Evolutionary conservation across 2,113 vertebrate genomes (phyloP), one percentile per base, ranked within the genome.

Genomic region (Grus americana): DNA sequence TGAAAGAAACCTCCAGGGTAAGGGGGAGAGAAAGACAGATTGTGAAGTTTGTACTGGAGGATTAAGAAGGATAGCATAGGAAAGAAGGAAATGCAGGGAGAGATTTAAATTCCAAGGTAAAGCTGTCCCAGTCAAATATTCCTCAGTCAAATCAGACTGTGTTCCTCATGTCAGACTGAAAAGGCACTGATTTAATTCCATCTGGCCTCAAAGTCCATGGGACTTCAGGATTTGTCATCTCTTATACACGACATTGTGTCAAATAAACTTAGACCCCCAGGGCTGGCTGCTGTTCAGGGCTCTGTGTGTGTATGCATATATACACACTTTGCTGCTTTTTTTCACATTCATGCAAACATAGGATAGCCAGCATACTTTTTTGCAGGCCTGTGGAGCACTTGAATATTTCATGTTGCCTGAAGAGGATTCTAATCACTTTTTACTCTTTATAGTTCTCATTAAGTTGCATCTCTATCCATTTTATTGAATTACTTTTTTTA

Each of bases 1-100:
- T 83, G 57, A 83, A 80, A 88, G 46, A 92, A 93, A 38, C 68
- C 90, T 73, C 66, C 29, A 79, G 87, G 89, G 92, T 72, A 66
- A 79, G 65, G 78, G 78, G 52, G 50, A 80, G 81, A 95, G 81
- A 86, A 96, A 95, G 93, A 97, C 63, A 72, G 90, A 95, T 87
- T 79, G 63, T 71, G 40, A 58, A 93, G 67, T 67, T 97, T 94
- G 78, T 92, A 59, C 40, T 71, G 88, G 32, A 90, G n/a, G 59
- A 97, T 97, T 81, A 82, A 90, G 92, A 96, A 87, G 75, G 44
- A 93, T 93, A 12, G 29, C 21, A 3, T 24, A 74, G 82, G 52
- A 76, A 65, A 90, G 82, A 84, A 94, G n/a, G 68, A 92, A 88
- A 65, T 49, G 24, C 54, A 71, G 32, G 46, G 78, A 54, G 76